A percentile compares a stretch with the other conserved stretches of the same genome.
These are phyloP conservation scores for Hippocampus comes DNA, from an alignment of 2,113 vertebrate species.

Conservation along the genomic window DNA sequence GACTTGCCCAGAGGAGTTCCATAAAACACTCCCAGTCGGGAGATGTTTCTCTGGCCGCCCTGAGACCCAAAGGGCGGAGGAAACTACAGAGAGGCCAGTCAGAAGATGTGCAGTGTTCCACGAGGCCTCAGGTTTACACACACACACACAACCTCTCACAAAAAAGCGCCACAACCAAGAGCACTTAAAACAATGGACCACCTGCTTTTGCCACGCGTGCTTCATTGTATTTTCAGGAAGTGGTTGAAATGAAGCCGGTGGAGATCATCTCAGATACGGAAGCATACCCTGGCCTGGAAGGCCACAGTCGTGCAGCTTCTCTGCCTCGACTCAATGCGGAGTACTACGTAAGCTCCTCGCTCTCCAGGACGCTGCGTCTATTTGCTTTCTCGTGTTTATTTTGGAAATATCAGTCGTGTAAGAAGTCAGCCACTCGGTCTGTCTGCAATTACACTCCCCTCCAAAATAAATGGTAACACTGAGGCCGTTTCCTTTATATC, in stretches of 20 bases:
- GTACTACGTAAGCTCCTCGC: slow-evolving; percentile 79
- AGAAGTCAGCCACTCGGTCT: neutral
- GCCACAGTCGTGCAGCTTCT: slow-evolving; percentile 85
- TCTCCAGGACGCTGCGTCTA: neutral
- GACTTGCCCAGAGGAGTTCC: slow-evolving; percentile 74
- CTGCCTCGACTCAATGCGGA: slow-evolving; percentile 90
- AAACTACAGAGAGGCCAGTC: slow-evolving; percentile 82
- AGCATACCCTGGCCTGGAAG: slow-evolving; percentile 80
- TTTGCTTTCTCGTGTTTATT: slow-evolving; percentile 2
- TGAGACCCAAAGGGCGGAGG: slow-evolving; percentile 71
- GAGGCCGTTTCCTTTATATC: neutral
- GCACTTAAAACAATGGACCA: neutral
- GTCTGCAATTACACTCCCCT: neutral
- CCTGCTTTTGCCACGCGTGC: neutral
- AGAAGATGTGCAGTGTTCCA: slow-evolving; percentile 75
- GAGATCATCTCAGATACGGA: slow-evolving; percentile 76
- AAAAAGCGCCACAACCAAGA: neutral
- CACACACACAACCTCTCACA: too few relatives aligned
- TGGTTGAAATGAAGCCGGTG: slow-evolving; percentile 82
- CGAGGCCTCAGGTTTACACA: slow-evolving; percentile 60
- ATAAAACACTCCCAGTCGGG: slow-evolving; percentile 84
- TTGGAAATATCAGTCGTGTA: neutral
- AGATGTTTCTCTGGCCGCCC: slow-evolving; percentile 76
- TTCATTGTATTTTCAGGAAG: slow-evolving; percentile 62
- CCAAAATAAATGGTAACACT: neutral